Percentiles rank a stretch among this genome's conserved stretches.
Conservation (phyloP, 2,113 vertebrate species). For the Phodopus roborovskii region DNA sequence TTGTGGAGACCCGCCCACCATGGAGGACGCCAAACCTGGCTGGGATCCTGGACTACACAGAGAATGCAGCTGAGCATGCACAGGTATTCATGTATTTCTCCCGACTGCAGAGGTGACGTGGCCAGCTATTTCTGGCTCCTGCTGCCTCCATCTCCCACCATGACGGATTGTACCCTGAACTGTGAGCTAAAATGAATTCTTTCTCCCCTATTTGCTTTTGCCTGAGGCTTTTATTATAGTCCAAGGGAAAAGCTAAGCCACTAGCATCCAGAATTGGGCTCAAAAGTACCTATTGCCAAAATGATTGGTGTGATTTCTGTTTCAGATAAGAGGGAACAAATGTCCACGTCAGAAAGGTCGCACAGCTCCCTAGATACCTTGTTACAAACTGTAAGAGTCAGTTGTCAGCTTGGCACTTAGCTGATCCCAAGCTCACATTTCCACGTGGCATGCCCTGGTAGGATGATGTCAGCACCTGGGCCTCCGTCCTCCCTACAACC, state of each 20-base stretch:
- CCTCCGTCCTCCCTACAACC: background rate
- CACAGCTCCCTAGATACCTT: accelerated
- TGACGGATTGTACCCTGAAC: background rate
- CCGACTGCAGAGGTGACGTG: background rate
- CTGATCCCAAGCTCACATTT: accelerated
- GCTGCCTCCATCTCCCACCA: background rate
- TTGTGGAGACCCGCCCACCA: background rate
- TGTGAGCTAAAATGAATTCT: background rate
- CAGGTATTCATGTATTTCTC: accelerated
- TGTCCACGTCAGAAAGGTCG: background rate
- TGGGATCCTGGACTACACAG: background rate
- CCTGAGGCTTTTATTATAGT: background rate
- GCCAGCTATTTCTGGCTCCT: background rate
- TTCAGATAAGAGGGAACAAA: background rate
- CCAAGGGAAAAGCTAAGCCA: background rate
- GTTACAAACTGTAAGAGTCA: accelerated
- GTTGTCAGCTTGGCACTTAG: background rate
- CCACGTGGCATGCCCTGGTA: accelerated
- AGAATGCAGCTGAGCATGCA: background rate
- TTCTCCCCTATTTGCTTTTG: background rate
- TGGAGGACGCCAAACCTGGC: background rate
- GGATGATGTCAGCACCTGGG: accelerated
- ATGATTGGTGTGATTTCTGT: accelerated
- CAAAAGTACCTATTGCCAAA: accelerated
- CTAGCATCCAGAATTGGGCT: accelerated